Conservation (phyloP, 1,140 invertebrate species). For the Lepidostoma basale region DNA sequence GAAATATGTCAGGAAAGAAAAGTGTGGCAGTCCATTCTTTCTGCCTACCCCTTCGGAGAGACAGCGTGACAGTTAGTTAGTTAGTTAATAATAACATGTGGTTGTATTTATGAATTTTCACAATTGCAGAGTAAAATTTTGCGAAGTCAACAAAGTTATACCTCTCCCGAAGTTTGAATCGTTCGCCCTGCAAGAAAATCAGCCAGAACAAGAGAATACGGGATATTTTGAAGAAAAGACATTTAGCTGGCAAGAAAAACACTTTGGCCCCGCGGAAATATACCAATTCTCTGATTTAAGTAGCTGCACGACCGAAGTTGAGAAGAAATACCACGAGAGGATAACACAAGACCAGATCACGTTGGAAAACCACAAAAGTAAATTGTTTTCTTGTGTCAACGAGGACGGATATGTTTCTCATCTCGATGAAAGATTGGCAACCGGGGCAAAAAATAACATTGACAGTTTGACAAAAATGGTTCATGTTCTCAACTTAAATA, state of each 20-base stretch:
- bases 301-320: slow-evolving; percentile 50
- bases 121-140: slow-evolving; percentile 51
- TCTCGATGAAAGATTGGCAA: slow-evolving; percentile 3
- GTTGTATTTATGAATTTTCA: neutral
- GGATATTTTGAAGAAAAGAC: slow-evolving; percentile 48
- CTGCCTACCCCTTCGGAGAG: too few relatives aligned
- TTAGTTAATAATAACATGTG: too few relatives aligned
- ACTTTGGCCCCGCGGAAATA: slow-evolving; percentile 51
- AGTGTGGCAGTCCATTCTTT: too few relatives aligned
- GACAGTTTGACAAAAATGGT: neutral
- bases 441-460: neutral
- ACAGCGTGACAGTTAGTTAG: too few relatives aligned
- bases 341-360: slow-evolving; percentile 46
- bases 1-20: too few relatives aligned
- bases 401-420: slow-evolving; percentile 48
- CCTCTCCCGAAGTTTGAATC: slow-evolving; percentile 53
- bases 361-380: slow-evolving; percentile 45
- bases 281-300: slow-evolving; percentile 49
- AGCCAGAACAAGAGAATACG: slow-evolving; percentile 42
- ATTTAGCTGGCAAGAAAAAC: slow-evolving; percentile 58
- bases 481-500: neutral
- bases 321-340: slow-evolving; percentile 50
- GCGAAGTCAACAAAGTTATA: slow-evolving; percentile 50
- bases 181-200: slow-evolving; percentile 46
- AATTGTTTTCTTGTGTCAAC: slow-evolving; percentile 53